Evolutionary conservation across 2,113 vertebrate genomes (phyloP).

Genomic region (Mastomys natalensis): DNA sequence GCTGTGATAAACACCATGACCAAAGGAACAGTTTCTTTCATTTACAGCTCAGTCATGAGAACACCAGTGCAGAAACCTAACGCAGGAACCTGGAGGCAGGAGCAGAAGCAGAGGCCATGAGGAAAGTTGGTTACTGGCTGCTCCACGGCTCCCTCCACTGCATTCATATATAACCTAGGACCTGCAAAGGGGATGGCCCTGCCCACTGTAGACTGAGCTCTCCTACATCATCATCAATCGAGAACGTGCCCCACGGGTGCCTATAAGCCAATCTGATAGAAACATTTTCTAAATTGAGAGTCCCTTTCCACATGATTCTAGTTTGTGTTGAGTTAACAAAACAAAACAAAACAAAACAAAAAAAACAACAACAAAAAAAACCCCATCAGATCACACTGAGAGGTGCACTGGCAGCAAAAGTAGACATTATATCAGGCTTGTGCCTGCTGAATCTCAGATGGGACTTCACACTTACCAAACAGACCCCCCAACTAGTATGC

Average conservation of each 20-base stretch:
- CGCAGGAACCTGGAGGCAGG: neutral
- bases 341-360: neutral
- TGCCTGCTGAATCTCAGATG: neutral
- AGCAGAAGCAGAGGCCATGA: neutral
- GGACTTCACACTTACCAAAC: neutral
- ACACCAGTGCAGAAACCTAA: neutral
- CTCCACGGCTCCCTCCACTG: neutral
- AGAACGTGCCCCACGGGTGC: neutral
- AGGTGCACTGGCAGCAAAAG: neutral
- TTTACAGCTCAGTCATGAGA: neutral
- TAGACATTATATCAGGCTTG: neutral
- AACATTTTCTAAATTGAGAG: neutral
- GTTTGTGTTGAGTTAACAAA: neutral
- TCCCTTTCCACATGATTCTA: neutral
- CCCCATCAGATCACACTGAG: neutral
- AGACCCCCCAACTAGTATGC: constrained; percentile 18
- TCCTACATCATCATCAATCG: neutral
- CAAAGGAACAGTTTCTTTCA: neutral
- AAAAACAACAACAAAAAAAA: neutral
- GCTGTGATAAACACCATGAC: neutral
- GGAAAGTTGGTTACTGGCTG: neutral
- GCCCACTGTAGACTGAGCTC: neutral
- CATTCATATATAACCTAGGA: neutral
- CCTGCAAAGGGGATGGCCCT: neutral
- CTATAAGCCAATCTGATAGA: neutral